phyloP scores from a whole-genome alignment of 92 coral and sea anemone species.

The Actinostola sp. region DNA sequence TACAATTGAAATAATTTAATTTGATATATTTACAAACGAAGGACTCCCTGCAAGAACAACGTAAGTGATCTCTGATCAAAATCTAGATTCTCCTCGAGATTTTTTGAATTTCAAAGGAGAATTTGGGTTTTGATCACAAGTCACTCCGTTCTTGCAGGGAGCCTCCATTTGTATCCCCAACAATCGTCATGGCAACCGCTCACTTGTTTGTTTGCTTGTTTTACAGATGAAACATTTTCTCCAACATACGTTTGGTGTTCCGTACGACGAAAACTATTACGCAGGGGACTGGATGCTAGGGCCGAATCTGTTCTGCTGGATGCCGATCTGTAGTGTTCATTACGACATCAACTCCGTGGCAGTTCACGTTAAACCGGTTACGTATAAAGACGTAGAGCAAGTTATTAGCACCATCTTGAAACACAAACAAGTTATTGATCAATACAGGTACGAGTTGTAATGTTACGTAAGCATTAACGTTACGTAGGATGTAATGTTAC shows the following conservation, averaged over 20 bases:
- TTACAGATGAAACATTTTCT: constrained; percentile 85
- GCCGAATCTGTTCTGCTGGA: constrained; percentile 95
- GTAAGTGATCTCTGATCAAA: no score
- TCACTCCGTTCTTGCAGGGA: no score
- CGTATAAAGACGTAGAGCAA: constrained; percentile 69
- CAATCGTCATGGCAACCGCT: background rate
- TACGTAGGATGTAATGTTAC: no score
- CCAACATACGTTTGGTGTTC: constrained; percentile 79
- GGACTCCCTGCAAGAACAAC: no score
- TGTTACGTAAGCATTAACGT: background rate
- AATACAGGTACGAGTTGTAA: constrained; percentile 79
- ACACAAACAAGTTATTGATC: constrained; percentile 77
- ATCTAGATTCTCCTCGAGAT: no score
- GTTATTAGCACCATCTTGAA: constrained; percentile 66
- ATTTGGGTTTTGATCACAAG: no score
- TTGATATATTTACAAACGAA: no score
- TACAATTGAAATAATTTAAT: no score
- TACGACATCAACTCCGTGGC: constrained; percentile 62
- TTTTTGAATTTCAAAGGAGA: no score
- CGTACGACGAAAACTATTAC: constrained; percentile 92
- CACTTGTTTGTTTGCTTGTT: constrained; percentile 7
- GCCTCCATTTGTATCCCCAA: no score
- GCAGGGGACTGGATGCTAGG: constrained; percentile 99
- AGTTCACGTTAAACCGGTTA: constrained; percentile 47
- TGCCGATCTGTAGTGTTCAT: constrained; percentile 71